Percentiles rank a stretch among this genome's conserved stretches.
phyloP scores from a whole-genome alignment of 2,797 vertebrate species.

The Onychomys torridus region DNA sequence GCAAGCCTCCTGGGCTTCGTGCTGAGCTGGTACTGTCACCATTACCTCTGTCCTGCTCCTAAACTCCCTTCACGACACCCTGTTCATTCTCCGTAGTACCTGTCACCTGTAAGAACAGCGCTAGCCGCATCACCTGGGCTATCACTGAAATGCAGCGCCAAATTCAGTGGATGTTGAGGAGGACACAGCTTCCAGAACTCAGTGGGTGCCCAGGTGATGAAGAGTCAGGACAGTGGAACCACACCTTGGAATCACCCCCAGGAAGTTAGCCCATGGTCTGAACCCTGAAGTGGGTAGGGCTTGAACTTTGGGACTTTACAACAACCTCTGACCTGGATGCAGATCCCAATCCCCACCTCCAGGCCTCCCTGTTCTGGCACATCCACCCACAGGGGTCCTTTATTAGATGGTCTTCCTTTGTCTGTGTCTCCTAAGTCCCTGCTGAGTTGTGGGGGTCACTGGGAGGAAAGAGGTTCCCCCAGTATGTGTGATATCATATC shows the following conservation, averaged over 20 bases:
- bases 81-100: not conserved
- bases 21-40: not conserved
- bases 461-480: not conserved
- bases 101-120: not conserved
- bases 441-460: not conserved
- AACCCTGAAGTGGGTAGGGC: not conserved
- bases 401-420: not conserved
- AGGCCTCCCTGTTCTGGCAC: not conserved
- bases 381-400: not conserved
- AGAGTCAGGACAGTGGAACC: not conserved
- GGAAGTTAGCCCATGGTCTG: not conserved
- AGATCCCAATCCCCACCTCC: not conserved
- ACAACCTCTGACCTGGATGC: not conserved
- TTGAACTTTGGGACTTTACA: not conserved
- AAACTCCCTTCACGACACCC: not conserved
- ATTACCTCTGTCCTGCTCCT: not conserved
- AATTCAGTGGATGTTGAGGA: not conserved
- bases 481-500: not conserved
- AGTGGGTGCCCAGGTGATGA: not conserved
- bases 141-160: not conserved
- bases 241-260: not conserved
- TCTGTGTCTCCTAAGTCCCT: not conserved
- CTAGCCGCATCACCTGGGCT: not conserved
- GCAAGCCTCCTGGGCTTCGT: not conserved
- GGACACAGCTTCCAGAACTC: not conserved